Evolutionary conservation across 2,113 vertebrate species (phyloP), one percentile per base, ranked within the genome.

Genomic region (Paedocypris sp.): DNA sequence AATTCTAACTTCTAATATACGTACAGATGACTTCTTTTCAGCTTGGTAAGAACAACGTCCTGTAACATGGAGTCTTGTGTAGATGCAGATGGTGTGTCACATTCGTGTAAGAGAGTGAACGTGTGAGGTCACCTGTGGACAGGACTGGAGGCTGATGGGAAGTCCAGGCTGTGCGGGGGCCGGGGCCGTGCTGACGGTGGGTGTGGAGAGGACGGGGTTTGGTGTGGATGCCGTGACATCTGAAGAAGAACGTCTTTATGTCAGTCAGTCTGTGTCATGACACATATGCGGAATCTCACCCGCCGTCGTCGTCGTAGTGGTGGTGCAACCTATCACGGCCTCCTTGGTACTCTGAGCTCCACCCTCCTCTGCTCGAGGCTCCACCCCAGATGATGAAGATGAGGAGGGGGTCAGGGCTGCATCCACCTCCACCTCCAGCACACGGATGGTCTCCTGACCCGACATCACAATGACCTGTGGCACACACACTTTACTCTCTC

Each of bases 401-500:
- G 87, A 83, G n/a, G n/a, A n/a, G n/a, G n/a, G n/a, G n/a, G n/a
- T n/a, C 26, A 86, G 71, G 18, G 84, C 77, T 1, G 83, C 48
- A 1, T 95, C 94, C 16, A 95, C 93, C 6, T 91, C 92, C 4
- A 93, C 90, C 74, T 95, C 91, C 46, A 95, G 80, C 61, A 97
- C 93, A 1, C 93, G 86, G 75, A 96, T 96, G 15, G 93, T 95
- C 79, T 97, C 93, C 3, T 98, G 92, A 67, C 91, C 72, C 36
- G 94, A 94, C 93, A 98, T 96, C 76, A 95, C 91, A 64, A 97
- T 96, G 53, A 96, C 93, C 94, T 98, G 81, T 6, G 58, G 53
- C n/a, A n/a, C n/a, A n/a, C n/a, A n/a, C n/a, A n/a, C n/a, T n/a
- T n/a, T n/a, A n/a, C n/a, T n/a, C n/a, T n/a, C n/a, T n/a, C n/a